Evolutionary conservation across 2,888 invertebrate genomes (phyloP), one percentile per base, ranked within the genome.

Genomic region (Euzetes globulus): DNA sequence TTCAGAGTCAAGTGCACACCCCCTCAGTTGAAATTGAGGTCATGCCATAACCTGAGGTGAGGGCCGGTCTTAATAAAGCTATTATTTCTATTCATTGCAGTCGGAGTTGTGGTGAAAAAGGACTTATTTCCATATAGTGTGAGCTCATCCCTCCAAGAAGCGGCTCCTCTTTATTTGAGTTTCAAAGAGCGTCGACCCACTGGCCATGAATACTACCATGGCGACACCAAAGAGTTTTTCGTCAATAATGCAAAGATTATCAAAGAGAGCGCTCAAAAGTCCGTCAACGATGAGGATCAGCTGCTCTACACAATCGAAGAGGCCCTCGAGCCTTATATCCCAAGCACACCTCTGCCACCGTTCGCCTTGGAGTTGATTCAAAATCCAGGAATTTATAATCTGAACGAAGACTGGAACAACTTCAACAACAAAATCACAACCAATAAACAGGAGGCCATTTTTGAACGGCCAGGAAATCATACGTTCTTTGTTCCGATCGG

Each of bases 261-360:
- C 79, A 78, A 79, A 65, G 77, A 80, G 11, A 75, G 73, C 70
- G 75, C 76, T 5, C 72, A 73, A 13, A 75, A 77, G 3, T 9
- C 50, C 52, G 85, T 84, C 77, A 87, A 86, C 78, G 86, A 85
- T 76, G 86, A 86, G 9, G 70, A 73, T 19, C 83, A 93, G 91
- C 88, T 92, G 19, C 86, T 94, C 79, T 92, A 94, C 83, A 88
- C 92, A 80, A 91, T 94, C 81, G 92, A 92, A 81, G 90, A 91
- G 83, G 91, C 94, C 37, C 84, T 94, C 76, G 88, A 90, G 79
- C 93, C 93, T 0, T 87, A 92, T 6, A 71, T 73, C 13, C 75
- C 72, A 17, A 25, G 22, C 3, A 19, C 41, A 60, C 25, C 50
- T 2, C 29, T 55, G 15, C 71, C 73, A 52, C 73, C 74, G 7